Base-by-base conservation (phyloP, 2,888 invertebrate species). In the Leptinotarsa juncta region DNA sequence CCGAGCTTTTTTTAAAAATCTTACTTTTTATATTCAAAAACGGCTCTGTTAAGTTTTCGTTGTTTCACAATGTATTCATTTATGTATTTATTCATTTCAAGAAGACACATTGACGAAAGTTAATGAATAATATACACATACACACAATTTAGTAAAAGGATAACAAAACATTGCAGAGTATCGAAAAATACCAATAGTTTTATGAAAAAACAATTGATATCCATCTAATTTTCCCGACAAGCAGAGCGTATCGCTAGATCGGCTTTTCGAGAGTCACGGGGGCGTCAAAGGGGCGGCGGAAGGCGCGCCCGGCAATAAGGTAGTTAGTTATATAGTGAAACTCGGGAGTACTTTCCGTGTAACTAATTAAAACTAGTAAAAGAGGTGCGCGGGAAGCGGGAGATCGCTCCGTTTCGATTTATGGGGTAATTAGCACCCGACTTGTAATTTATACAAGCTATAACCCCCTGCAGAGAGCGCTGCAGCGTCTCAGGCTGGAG, bases 341-440 rank as follows among this genome's bases (percentile, higher is more conserved):
- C 74, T 78, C 68, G 77, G 75, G 78, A 79, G 77, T 81, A 81
- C 80, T 81, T 81, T 80, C 81, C 81, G 81, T 81, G 79, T 80
- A 83, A 83, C 83, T 83, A 83, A 83, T 83, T 83, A 83, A 83
- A 83, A 83, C 83, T 83, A 83, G 82, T 81, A 81, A 83, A 83
- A 82, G 83, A 81, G 82, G 79, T 57, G 57, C 78, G 79, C 77
- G 77, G 77, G 77, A 76, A 77, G 75, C 78, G 78, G 75, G 77
- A 75, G 77, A 78, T 78, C 77, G 78, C 79, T 77, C 50, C 74
- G 60, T 75, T 79, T 77, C 82, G 79, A 84, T 84, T 84, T 83
- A 84, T 84, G 82, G 78, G 81, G 83, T 82, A 83, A 84, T 83
- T 84, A 84, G 84, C 83, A 83, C 83, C 82, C 83, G 82, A 81